Base-by-base conservation (phyloP, 2,888 invertebrate genomes). In the Cheilosia vulpina region DNA sequence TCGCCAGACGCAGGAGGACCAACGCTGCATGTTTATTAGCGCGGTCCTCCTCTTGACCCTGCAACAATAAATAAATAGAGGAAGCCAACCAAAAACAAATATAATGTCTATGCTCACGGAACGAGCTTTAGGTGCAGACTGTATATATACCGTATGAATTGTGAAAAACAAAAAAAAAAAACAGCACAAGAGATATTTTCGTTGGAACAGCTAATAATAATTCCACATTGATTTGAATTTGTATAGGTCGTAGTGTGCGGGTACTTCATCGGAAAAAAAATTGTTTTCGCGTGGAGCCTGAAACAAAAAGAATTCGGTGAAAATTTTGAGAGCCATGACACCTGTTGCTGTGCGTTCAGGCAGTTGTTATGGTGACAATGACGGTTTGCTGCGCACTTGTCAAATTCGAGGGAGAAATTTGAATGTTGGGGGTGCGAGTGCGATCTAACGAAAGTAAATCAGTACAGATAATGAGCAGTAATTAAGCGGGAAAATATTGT, bases 1-100 rank as follows among this genome's bases (percentile, higher is more conserved):
- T 65, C 34, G 57, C 57, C 43, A 45, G 58, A 52, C 69, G 31
- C 55, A 38, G 38, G 3, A 38, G 38, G 38, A 38, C 13, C 31
- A 63, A 34, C 15, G 47, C 43, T 66, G 45, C 21, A 47, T 55
- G 62, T 78, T 71, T 78, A 71, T 71, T 78, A 53, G 45, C n/a
- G 19, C 41, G 2, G 52, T 15, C 52, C 17, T 52, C 45, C 65
- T 57, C 75, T 65, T 75, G 55, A 69, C 41, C 31, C 34, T 76
- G 52, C 63, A 65, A 76, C 65, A 69, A 71, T 76, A 81, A 81
- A 76, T 58, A 62, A 17, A 81, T 13, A 4, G 13, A 38, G 38
- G 60, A 57, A 21, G 38, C 60, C 27, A 41, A 53, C 55, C 9
- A 50, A 68, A 79, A 41, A 17, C 24, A 38, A 41, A 17, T 34